Evolutionary conservation across 2,113 vertebrate genomes (phyloP).

Genomic region (Holacanthus passer): DNA sequence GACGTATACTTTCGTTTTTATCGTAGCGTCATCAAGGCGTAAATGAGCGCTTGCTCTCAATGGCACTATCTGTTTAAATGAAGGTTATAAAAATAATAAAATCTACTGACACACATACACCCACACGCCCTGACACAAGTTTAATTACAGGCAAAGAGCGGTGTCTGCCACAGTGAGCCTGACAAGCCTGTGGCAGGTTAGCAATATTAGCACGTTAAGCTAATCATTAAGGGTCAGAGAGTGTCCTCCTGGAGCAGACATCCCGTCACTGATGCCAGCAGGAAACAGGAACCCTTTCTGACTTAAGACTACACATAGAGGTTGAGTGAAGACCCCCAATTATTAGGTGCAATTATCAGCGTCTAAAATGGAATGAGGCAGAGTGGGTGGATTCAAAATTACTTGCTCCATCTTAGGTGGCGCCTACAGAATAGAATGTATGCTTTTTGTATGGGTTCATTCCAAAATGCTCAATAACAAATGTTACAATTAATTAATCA

Average conservation of each 20-base stretch:
- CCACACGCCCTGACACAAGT: background rate
- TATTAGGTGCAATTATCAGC: slow-evolving; percentile 6
- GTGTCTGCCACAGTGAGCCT: slow-evolving; percentile 1
- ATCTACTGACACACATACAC: background rate
- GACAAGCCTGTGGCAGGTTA: slow-evolving; percentile 29
- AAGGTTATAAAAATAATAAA: too few species aligned
- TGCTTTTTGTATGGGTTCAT: background rate
- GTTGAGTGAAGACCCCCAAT: slow-evolving; percentile 22
- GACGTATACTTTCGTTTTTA: too few species aligned
- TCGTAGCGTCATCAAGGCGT: too few species aligned
- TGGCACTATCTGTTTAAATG: too few species aligned
- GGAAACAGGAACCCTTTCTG: slow-evolving; percentile 18
- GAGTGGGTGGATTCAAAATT: background rate
- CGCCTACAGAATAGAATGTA: background rate
- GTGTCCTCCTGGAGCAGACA: background rate
- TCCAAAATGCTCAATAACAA: background rate
- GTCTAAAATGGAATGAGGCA: background rate
- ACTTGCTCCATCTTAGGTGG: background rate
- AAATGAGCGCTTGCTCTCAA: too few species aligned
- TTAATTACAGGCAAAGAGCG: slow-evolving; percentile 26
- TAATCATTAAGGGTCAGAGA: slow-evolving; percentile 34
- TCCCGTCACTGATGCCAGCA: slow-evolving; percentile 8
- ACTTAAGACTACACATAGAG: background rate
- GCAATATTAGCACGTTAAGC: slow-evolving; percentile 42
- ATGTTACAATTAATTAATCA: background rate